A percentile compares a stretch with the other conserved stretches of the same genome.
Evolutionary conservation across 92 coral and sea anemone genomes (phyloP).

Genomic region (Siderastrea radians): DNA sequence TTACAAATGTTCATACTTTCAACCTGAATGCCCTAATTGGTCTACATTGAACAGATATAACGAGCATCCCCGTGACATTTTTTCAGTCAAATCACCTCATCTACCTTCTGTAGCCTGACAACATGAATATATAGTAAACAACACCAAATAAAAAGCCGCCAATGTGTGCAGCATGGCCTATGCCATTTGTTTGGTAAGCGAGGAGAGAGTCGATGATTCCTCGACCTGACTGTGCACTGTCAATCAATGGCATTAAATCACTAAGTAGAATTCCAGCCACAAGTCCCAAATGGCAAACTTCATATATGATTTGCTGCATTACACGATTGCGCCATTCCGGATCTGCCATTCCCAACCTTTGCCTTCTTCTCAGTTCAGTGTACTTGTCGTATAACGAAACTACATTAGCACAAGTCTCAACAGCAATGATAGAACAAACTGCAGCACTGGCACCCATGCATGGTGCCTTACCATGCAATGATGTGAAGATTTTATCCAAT

Average conservation of each 20-base stretch:
- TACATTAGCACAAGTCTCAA: slow-evolving; percentile 83
- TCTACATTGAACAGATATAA: no score
- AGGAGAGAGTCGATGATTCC: slow-evolving; percentile 76
- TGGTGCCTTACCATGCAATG: slow-evolving; percentile 79
- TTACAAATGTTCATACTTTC: no score
- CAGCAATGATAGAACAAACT: slow-evolving; percentile 77
- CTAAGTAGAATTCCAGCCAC: slow-evolving; percentile 57
- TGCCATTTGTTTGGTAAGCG: slow-evolving; percentile 82
- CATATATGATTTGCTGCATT: slow-evolving; percentile 62
- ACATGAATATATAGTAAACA: slow-evolving; percentile 61
- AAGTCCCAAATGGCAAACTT: slow-evolving; percentile 68
- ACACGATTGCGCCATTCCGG: slow-evolving; percentile 40
- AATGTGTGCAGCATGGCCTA: slow-evolving; percentile 94
- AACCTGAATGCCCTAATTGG: no score
- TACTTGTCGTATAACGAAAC: slow-evolving; percentile 67
- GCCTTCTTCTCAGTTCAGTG: slow-evolving; percentile 51
- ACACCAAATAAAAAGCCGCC: slow-evolving; percentile 95
- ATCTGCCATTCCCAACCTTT: slow-evolving; percentile 31
- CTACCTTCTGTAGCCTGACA: slow-evolving; percentile 34
- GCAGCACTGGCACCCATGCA: slow-evolving; percentile 97
- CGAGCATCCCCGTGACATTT: background rate
- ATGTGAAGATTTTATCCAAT: slow-evolving; percentile 66
- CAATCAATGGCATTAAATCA: slow-evolving; percentile 72
- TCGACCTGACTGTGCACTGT: slow-evolving; percentile 49
- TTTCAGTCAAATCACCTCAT: background rate